phyloP scores from a whole-genome alignment of 1,140 invertebrate genomes.

The Sinella curviseta region DNA sequence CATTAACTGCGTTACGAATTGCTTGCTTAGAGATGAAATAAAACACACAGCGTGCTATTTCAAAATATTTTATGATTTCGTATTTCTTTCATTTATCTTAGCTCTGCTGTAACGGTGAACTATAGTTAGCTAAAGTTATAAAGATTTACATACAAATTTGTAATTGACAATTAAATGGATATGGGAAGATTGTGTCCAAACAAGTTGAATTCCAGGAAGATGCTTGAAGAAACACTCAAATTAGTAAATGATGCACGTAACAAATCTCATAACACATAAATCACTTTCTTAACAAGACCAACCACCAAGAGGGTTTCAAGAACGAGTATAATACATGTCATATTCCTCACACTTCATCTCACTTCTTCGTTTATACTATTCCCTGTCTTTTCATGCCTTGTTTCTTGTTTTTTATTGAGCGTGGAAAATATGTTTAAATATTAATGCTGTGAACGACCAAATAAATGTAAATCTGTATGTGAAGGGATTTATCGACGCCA shows the following conservation, averaged over 20 bases:
- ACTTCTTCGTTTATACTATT: neutral
- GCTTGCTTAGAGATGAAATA: too few species aligned
- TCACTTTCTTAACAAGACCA: constrained; percentile 6
- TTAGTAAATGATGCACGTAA: constrained; percentile 19
- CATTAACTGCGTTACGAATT: too few species aligned
- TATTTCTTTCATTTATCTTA: too few species aligned
- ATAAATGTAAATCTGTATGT: neutral
- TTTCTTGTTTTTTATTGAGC: neutral
- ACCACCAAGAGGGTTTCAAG: constrained; percentile 7
- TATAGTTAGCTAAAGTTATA: too few species aligned
- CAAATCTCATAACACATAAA: neutral
- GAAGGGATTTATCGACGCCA: neutral
- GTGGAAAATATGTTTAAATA: neutral
- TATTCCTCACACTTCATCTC: constrained; percentile 21
- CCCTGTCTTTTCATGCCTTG: neutral
- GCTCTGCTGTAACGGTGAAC: too few species aligned
- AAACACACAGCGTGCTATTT: too few species aligned
- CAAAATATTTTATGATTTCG: too few species aligned
- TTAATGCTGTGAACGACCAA: neutral
- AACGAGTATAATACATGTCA: neutral
- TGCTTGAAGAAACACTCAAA: neutral
- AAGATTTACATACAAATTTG: neutral
- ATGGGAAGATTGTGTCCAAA: neutral
- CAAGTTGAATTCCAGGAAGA: neutral
- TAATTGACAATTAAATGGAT: neutral